Conservation (phyloP, 1,140 invertebrate species). For the Aphidius gifuensis region DNA sequence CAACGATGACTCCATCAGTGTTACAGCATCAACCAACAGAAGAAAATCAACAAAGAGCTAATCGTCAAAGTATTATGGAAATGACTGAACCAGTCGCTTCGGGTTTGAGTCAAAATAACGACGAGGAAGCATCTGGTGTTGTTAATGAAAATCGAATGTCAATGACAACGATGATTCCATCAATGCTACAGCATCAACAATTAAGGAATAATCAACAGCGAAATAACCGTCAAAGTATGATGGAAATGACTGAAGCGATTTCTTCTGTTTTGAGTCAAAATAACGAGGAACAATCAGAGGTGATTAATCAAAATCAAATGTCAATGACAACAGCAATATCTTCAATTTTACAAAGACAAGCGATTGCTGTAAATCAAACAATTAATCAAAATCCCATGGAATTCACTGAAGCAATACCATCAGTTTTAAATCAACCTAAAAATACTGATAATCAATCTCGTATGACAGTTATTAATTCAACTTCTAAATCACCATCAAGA, state of each 20-base stretch:
- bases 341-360: conserved; percentile 1
- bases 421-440: background rate
- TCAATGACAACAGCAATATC: conserved; percentile 18
- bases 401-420: conserved; percentile 12
- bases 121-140: conserved; percentile 16
- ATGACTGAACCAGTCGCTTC: conserved; percentile 12
- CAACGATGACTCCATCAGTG: too few relatives aligned
- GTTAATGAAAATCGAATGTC: background rate
- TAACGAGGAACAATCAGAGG: background rate
- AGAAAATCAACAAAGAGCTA: background rate
- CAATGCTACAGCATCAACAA: too few relatives aligned
- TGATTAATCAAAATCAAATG: conserved; percentile 20
- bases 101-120: background rate
- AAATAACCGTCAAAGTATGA: conserved; percentile 17
- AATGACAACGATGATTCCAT: too few relatives aligned
- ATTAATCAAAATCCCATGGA: conserved; percentile 18
- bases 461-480: too few relatives aligned
- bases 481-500: too few relatives aligned
- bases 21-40: too few relatives aligned
- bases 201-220: too few relatives aligned
- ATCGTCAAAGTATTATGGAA: conserved; percentile 23
- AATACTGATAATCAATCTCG: too few relatives aligned
- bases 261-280: background rate
- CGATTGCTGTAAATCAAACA: background rate
- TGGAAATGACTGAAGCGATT: conserved; percentile 24